Evolutionary conservation across 2,797 vertebrate species (phyloP).

Genomic region (Syndactyla subalaris): DNA sequence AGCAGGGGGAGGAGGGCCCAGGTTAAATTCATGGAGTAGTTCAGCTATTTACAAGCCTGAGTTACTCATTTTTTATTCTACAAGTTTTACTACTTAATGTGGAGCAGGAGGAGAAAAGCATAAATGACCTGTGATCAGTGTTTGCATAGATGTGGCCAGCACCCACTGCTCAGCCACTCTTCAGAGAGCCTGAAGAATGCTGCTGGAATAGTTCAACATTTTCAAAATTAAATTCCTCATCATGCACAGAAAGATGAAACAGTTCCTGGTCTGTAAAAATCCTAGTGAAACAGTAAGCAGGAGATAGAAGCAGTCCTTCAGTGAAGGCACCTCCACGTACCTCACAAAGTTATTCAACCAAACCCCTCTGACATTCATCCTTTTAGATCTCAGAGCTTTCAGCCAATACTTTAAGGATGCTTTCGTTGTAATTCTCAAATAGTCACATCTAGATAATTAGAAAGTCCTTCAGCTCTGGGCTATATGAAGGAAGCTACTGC

Average conservation of each 20-base stretch:
- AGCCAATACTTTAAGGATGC: neutral
- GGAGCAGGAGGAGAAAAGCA: neutral
- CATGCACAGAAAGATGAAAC: neutral
- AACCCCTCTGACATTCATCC: neutral
- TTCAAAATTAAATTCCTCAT: neutral
- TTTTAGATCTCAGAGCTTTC: neutral
- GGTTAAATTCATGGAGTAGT: neutral
- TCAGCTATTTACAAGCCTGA: neutral
- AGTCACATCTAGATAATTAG: neutral
- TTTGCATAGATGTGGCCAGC: neutral
- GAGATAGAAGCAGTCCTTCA: neutral
- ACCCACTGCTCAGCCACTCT: neutral
- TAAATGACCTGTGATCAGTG: fast-evolving
- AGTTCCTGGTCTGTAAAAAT: neutral
- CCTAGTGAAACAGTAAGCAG: neutral
- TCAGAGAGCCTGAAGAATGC: neutral
- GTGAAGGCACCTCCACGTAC: neutral
- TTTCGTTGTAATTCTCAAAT: neutral
- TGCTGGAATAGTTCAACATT: neutral
- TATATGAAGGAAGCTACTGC: neutral
- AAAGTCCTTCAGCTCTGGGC: neutral
- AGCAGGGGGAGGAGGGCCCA: neutral
- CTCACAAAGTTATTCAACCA: neutral
- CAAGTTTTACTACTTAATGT: neutral
- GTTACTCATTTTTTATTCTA: neutral